Evolutionary conservation across 1,140 invertebrate species (phyloP).

Genomic region (Plectus sambesii): DNA sequence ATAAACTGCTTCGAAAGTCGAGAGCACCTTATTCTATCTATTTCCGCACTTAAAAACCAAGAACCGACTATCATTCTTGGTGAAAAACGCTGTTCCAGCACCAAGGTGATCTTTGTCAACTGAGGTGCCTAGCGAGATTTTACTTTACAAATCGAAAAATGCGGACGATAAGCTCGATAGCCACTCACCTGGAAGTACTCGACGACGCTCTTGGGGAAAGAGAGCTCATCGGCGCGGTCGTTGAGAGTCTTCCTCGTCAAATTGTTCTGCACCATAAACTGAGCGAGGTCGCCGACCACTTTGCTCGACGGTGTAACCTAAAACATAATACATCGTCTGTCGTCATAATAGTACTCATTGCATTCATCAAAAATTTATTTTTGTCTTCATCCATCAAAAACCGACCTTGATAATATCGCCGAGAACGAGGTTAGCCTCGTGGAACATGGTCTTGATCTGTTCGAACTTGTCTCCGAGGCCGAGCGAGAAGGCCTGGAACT

Average conservation of each 20-base stretch:
- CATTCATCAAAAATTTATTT: not conserved
- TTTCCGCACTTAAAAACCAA: too few species aligned
- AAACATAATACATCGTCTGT: too few species aligned
- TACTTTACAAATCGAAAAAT: too few species aligned
- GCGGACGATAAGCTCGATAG: too few species aligned
- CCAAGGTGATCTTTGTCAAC: too few species aligned
- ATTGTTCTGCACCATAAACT: slow-evolving; percentile 99
- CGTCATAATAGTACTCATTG: not conserved
- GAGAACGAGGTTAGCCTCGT: slow-evolving; percentile 81
- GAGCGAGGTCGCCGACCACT: slow-evolving; percentile 94
- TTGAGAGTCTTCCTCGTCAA: slow-evolving; percentile 69
- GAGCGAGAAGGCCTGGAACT: slow-evolving; percentile 94
- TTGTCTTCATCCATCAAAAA: slow-evolving; percentile 58
- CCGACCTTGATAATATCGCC: slow-evolving; percentile 89
- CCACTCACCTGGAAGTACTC: slow-evolving; percentile 73
- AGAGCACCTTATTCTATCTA: too few species aligned
- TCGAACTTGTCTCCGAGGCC: slow-evolving; percentile 95
- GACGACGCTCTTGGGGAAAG: slow-evolving; percentile 92
- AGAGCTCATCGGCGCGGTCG: slow-evolving; percentile 80
- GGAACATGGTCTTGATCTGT: slow-evolving; percentile 81
- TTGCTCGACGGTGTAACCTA: slow-evolving; percentile 93
- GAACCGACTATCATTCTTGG: too few species aligned
- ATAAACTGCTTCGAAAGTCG: too few species aligned
- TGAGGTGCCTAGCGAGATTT: too few species aligned
- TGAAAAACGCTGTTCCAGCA: too few species aligned